Evolutionary conservation across 2,888 invertebrate genomes (phyloP), one percentile per base, ranked within the genome.

Genomic region (Scaptomyza reducta): DNA sequence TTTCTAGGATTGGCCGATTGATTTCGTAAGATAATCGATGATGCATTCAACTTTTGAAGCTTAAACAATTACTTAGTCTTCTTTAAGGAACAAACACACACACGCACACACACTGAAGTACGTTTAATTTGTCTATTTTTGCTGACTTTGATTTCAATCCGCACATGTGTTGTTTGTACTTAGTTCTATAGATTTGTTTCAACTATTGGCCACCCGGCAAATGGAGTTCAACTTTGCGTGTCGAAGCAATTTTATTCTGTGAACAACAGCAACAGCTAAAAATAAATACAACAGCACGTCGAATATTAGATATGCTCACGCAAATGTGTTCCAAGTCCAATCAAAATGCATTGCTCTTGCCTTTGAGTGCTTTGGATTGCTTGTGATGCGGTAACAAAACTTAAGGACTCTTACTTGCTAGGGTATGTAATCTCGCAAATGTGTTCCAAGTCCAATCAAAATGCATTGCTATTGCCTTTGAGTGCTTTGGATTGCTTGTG

Each of bases 201-300:
- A 16, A 38, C 38, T 38, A 6, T 38, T 27, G 13, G 14, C 16
- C 11, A 13, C 11, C 7, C 11, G 25, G 35, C 29, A 14, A 45
- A 27, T 45, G 38, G 27, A 18, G 33, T 10, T 50, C 14, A 49
- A 38, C 49, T 54, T 55, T 53, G 70, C 69, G 60, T 69, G 68
- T 35, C 41, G 31, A 44, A 42, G 22, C 50, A 31, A 50, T 65
- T 41, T 50, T 22, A 25, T 46, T 45, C 33, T n/a, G 27, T 25
- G 27, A 59, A 10, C 38, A 44, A 9, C 14, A 38, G n/a, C n/a
- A n/a, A 6, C 3, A 35, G n/a, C 35, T 1, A 35, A 35, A n/a
- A n/a, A n/a, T n/a, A n/a, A n/a, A 6, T n/a, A 35, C 9, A 14
- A 38, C 3, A 35, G n/a, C n/a, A 38, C 7, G 9, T 3, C 14